Evolutionary conservation across 1,140 invertebrate species (phyloP), one percentile per base, ranked within the genome.

Genomic region (Cydia amplana): DNA sequence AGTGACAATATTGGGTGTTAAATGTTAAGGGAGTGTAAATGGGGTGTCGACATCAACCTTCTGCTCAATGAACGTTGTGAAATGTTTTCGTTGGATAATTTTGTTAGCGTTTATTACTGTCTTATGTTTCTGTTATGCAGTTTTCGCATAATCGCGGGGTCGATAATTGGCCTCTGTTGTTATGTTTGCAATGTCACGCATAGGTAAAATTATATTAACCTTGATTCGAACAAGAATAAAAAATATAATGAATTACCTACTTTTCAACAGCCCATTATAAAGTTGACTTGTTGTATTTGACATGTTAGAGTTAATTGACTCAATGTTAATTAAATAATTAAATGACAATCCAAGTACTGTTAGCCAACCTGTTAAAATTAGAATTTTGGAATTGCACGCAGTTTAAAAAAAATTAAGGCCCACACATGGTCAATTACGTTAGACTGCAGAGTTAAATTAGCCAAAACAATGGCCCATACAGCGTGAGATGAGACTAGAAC

Each of bases 21-120:
- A 79, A 74, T 78, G 75, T 49, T 74, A 46, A 36, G 46, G 79
- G 85, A 82, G 85, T 90, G 87, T 81, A 79, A 88, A 86, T 82
- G 81, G 86, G 86, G 86, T 90, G 83, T 86, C 51, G 89, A 85
- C 88, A 91, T 87, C 84, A 85, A 76, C 87, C 87, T 91, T 89
- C 82, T 81, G 64, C 73, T 83, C 80, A 83, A 86, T 80, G 84
- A 85, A 83, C 82, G 83, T 85, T 88, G 84, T 82, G 87, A 85
- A 86, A 87, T 82, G 64, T 36, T 65, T 78, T 73, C 74, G 75
- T 90, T 89, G 80, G 78, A 88, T 91, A 88, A 90, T 87, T 88
- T 82, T 75, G 76, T 91, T 91, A 91, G 84, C 86, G 75, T 78
- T 55, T 89, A 79, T 90, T 90, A 88, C 84, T 75, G 74, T 86